Conservation (phyloP, 2,797 vertebrate genomes). For the Leptodactylus fallax region DNA sequence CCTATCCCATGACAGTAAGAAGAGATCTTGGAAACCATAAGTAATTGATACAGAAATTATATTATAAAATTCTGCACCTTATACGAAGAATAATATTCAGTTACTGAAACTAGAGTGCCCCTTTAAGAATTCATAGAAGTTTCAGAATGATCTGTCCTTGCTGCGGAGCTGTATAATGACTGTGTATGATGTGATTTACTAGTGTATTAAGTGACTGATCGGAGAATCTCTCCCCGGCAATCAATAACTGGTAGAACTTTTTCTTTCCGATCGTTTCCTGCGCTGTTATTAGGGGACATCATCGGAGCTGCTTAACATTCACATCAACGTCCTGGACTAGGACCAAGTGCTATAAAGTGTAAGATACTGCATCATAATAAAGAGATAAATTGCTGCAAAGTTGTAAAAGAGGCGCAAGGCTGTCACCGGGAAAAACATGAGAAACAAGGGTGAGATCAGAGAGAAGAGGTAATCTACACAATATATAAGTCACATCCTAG, state of each 20-base stretch:
- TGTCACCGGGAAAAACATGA: not conserved
- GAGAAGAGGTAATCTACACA: not conserved
- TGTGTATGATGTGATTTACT: conserved; percentile 68
- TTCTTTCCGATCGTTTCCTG: conserved; percentile 82
- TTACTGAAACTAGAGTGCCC: too few relatives aligned
- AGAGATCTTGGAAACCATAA: too few relatives aligned
- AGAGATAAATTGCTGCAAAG: conserved; percentile 48
- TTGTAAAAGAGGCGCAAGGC: not conserved
- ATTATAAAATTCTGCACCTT: too few relatives aligned
- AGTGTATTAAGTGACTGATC: conserved; percentile 71
- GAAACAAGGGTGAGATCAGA: not conserved
- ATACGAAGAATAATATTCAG: too few relatives aligned
- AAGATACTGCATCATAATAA: conserved; percentile 68
- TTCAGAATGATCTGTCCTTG: too few relatives aligned
- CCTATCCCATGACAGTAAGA: too few relatives aligned
- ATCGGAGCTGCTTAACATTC: conserved; percentile 76
- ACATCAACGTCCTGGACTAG: conserved; percentile 69
- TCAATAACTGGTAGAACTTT: conserved; percentile 81
- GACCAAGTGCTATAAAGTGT: conserved; percentile 71
- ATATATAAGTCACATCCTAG: not conserved
- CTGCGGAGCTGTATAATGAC: conserved; percentile 69
- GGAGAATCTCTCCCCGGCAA: conserved; percentile 66
- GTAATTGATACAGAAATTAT: too few relatives aligned
- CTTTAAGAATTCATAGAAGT: too few relatives aligned
- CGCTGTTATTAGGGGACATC: conserved; percentile 81